These are phyloP conservation scores for Melanotaenia boesemani DNA, from an alignment of 2,797 vertebrate genomes.

Conservation along the genomic window DNA sequence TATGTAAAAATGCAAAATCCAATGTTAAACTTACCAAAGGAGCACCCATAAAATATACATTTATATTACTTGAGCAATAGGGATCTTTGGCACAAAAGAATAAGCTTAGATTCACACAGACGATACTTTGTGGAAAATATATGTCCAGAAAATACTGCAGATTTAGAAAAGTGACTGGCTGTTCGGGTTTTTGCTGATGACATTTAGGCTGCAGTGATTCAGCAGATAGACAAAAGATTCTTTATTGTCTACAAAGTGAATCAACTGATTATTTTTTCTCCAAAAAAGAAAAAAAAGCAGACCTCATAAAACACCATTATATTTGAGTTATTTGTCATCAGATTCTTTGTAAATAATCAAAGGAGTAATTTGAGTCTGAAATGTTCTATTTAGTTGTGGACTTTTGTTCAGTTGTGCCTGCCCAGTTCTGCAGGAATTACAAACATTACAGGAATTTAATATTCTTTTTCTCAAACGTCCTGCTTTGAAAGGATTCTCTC, in stretches of 20 bases:
- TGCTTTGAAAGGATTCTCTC: neutral
- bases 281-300: neutral
- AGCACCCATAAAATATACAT: too few species aligned
- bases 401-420: neutral
- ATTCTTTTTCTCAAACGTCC: neutral
- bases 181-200: neutral
- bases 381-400: neutral
- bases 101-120: neutral
- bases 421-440: slow-evolving; percentile 1
- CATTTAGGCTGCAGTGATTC: neutral
- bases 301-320: neutral
- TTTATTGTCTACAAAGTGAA: neutral
- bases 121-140: neutral
- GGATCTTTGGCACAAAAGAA: neutral
- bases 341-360: neutral
- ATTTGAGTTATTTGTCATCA: neutral
- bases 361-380: neutral
- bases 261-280: neutral
- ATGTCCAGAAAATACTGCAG: neutral
- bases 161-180: neutral
- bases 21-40: neutral
- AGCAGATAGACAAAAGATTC: neutral
- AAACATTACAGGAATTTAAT: neutral
- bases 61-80: neutral
- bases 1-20: neutral